Base-by-base conservation (phyloP, 2,888 invertebrate genomes). In the Sesia apiformis region DNA sequence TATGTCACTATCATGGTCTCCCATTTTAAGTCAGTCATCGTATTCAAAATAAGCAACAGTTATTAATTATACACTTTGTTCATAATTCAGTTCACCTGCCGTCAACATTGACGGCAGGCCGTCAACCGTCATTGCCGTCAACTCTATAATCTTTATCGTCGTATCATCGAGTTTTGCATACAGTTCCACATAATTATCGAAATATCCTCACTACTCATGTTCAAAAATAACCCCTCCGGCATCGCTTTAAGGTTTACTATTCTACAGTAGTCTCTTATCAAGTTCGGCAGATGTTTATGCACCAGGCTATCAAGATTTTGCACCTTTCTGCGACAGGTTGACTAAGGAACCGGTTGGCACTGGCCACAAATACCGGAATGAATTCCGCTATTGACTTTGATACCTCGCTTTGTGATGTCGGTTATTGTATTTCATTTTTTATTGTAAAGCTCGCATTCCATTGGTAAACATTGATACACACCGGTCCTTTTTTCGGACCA, bases 281-380 rank as follows among this genome's bases (percentile, higher is more conserved):
- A 50, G 50, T 7, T 2, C 46, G 40, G 59, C 62, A 62, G 60
- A 57, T 62, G 63, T 58, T 56, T 23, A 39, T 8, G 51, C 54
- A 57, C 55, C 55, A 52, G 56, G 56, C 53, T 38, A 52, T 58
- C 60, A 57, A 58, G 63, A 63, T 63, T 63, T 63, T 54, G 60
- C 63, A 63, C 62, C 62, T 63, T 61, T 59, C 54, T 41, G 52
- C 46, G 52, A 55, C 62, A 56, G 58, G 61, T 60, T 63, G 57
- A 38, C 50, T 38, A 38, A 38, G 50, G 4, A 50, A 50, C 50
- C 50, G 38, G 50, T 50, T 50, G 50, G 4, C 5, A 50, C n/a
- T 46, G 8, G n/a, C 23, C 23, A 7, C n/a, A 46, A 46, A 23
- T 46, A 46, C 46, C 3, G 8, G 46, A 5, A 46, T 46, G 23